These are phyloP conservation scores for Herminia tarsipennalis DNA, from an alignment of 2,888 invertebrate genomes.

Conservation along the genomic window DNA sequence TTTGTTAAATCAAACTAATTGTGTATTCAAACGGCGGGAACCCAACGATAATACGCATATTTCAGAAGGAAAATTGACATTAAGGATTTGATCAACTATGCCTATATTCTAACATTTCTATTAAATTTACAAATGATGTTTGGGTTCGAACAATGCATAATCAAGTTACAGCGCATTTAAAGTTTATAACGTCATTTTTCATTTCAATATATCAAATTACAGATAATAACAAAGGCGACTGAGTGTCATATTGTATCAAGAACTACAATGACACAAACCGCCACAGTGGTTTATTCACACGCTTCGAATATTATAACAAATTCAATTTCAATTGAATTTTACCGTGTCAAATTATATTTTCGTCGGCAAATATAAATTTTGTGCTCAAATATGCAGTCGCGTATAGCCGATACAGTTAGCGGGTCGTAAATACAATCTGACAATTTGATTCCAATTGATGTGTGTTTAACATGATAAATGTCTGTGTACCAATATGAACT, in stretches of 20 bases:
- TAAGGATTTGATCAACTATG: background rate
- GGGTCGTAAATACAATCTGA: slow-evolving; percentile 27
- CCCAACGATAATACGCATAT: background rate
- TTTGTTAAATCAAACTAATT: background rate
- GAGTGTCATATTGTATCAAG: too few relatives aligned
- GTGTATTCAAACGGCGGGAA: background rate
- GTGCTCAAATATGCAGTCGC: slow-evolving; percentile 31
- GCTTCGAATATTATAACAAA: too few relatives aligned
- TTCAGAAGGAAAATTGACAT: background rate
- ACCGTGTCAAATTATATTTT: slow-evolving; percentile 1
- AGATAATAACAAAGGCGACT: too few relatives aligned
- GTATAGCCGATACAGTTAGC: slow-evolving; percentile 10
- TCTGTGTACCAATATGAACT: slow-evolving; percentile 29
- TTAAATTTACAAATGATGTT: background rate
- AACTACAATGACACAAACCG: too few relatives aligned
- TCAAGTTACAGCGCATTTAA: background rate
- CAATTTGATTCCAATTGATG: slow-evolving; percentile 51
- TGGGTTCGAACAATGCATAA: background rate
- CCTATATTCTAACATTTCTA: background rate
- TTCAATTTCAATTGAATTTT: background rate
- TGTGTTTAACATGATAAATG: slow-evolving; percentile 46
- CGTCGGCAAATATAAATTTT: slow-evolving; percentile 12
- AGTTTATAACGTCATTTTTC: too few relatives aligned
- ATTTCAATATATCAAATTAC: background rate
- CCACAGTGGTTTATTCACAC: too few relatives aligned